These are phyloP conservation scores for Tragelaphus imberbis DNA, from an alignment of 2,113 vertebrate species.

Conservation along the genomic window DNA sequence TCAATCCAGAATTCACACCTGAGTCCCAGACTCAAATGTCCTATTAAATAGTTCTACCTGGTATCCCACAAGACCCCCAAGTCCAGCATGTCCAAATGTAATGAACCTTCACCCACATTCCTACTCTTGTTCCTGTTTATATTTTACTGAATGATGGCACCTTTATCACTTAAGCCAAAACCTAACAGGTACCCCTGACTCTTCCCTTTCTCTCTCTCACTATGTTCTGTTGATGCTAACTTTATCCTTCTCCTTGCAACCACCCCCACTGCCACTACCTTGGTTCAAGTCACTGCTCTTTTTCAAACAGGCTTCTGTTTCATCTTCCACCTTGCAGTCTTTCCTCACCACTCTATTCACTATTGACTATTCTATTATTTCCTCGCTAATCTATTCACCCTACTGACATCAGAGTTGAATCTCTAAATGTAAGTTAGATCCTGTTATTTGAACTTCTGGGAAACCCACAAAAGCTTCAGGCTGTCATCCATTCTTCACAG, in stretches of 20 bases:
- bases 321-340: neutral
- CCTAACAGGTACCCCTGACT: neutral
- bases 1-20: fast-evolving
- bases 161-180: neutral
- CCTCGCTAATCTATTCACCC: neutral
- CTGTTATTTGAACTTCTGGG: neutral
- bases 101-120: neutral
- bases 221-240: neutral
- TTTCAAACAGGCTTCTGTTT: neutral
- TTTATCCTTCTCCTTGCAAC: neutral
- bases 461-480: neutral
- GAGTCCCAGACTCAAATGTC: neutral
- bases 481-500: neutral
- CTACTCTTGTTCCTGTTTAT: neutral
- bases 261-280: neutral
- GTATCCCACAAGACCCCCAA: neutral
- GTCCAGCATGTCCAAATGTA: neutral
- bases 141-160: neutral
- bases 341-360: neutral
- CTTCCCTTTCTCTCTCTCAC: neutral
- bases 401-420: neutral
- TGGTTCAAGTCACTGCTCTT: neutral
- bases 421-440: neutral
- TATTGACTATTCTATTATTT: neutral
- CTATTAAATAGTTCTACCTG: neutral